phyloP scores from a whole-genome alignment of 2,113 vertebrate species.

The Varanus komodoensis region DNA sequence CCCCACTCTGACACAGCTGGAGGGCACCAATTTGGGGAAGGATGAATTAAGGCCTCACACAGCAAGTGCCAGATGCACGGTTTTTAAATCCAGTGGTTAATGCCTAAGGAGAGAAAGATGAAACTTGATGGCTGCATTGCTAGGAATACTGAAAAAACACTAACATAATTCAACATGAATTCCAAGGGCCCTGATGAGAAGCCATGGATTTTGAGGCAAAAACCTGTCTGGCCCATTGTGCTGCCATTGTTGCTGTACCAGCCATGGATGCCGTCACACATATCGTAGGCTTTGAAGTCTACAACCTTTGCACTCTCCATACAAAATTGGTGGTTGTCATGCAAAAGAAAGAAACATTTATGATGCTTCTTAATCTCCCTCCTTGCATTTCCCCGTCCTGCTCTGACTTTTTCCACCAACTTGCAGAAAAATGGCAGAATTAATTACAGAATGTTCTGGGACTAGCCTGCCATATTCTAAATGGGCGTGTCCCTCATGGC shows the following conservation, averaged over 20 bases:
- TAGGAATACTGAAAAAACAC: not conserved
- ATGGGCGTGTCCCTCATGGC: no score
- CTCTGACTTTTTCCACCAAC: not conserved
- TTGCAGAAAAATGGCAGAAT: not conserved
- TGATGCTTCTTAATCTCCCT: not conserved
- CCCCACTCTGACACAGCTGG: no score
- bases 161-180: slow-evolving; percentile 8
- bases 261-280: not conserved
- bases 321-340: not conserved
- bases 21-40: no score
- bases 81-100: not conserved
- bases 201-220: not conserved
- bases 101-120: not conserved
- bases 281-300: not conserved
- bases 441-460: no score
- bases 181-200: not conserved
- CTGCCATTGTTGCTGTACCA: not conserved
- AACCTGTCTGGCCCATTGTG: not conserved
- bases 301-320: not conserved
- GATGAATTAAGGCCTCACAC: not conserved
- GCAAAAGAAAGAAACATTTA: not conserved
- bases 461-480: no score
- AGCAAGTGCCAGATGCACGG: slow-evolving; percentile 5
- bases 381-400: no score
- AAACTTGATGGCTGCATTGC: not conserved